Base-by-base conservation (phyloP, 2,113 vertebrate species). In the Grus americana region DNA sequence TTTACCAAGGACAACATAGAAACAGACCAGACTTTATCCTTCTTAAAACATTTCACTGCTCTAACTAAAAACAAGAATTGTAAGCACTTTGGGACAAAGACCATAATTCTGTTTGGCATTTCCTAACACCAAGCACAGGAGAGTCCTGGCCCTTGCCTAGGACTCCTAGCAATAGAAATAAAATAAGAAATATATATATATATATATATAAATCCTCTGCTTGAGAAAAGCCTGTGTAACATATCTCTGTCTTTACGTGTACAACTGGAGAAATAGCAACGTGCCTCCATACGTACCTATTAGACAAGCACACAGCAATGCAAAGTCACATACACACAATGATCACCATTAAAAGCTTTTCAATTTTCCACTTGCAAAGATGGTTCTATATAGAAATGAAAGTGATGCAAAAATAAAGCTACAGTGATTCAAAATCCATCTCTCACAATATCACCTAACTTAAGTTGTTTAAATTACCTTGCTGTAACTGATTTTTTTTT, bases 1-100 rank as follows among this genome's bases (percentile, higher is more conserved):
- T 96, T 96, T 96, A 96, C 95, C 95, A 95, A 96, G 88, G 93
- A 94, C 95, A 96, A 96, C 96, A 97, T 3, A 92, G 88, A 96
- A 95, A 95, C 95, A 95, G 96, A 59, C 93, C 90, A 96, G 95
- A 95, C 95, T 96, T 96, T 95, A 94, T 96, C 84, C 94, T 65
- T 88, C 92, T 80, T 93, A 88, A 97, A 93, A 95, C 84, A 86
- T 91, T 89, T 93, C 5, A 0, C 78, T 4, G 58, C 74, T 86
- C 63, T 42, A 66, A 82, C 93, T 83, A 49, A 88, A 97, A 97
- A 70, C 73, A 95, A 87, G 90, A 55, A 82, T 52, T 94, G 87
- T 55, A 93, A 92, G 94, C 66, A 40, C 80, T 88, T 58, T 79
- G 66, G 68, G 88, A 92, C 87, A 96, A 97, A 95, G 84, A 88